Conservation (phyloP, 2,113 vertebrate species). For the Dunckerocampus dactyliophorus region DNA sequence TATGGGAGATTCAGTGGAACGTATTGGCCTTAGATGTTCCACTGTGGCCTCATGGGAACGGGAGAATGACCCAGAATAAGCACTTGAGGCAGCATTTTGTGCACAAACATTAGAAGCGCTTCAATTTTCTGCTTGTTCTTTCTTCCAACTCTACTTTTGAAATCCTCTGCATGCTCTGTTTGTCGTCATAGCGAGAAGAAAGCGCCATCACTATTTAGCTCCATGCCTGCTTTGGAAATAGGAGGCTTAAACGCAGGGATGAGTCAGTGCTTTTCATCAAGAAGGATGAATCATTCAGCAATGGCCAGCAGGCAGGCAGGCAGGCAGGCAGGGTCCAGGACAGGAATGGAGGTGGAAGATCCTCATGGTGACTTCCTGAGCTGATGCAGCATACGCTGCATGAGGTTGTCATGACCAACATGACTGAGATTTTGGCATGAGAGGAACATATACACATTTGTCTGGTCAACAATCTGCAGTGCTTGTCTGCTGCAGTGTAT, state of each 20-base stretch:
- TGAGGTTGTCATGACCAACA: neutral
- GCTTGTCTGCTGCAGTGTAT: slow-evolving; percentile 22
- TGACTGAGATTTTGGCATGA: neutral
- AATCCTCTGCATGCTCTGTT: neutral
- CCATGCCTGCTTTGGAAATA: slow-evolving; percentile 52
- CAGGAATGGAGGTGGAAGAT: slow-evolving; percentile 29
- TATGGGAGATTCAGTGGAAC: too few species aligned
- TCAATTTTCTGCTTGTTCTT: too few species aligned
- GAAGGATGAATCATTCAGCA: slow-evolving; percentile 73
- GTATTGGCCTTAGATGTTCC: too few species aligned
- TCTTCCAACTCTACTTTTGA: too few species aligned
- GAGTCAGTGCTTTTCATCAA: slow-evolving; percentile 64
- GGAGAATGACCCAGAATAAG: too few species aligned
- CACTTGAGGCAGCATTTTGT: too few species aligned
- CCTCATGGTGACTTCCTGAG: slow-evolving; percentile 58
- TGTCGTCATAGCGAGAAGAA: slow-evolving; percentile 9
- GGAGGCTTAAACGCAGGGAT: slow-evolving; percentile 46
- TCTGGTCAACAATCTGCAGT: slow-evolving; percentile 13
- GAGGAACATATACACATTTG: neutral
- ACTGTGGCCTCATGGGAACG: too few species aligned
- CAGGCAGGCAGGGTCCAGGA: slow-evolving; percentile 41
- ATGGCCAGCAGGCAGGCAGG: slow-evolving; percentile 45
- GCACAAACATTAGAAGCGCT: too few species aligned
- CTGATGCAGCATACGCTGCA: slow-evolving; percentile 49
- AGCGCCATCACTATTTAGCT: slow-evolving; percentile 40